phyloP scores from a whole-genome alignment of 1,140 invertebrate species.

The Hylaeus volcanicus region DNA sequence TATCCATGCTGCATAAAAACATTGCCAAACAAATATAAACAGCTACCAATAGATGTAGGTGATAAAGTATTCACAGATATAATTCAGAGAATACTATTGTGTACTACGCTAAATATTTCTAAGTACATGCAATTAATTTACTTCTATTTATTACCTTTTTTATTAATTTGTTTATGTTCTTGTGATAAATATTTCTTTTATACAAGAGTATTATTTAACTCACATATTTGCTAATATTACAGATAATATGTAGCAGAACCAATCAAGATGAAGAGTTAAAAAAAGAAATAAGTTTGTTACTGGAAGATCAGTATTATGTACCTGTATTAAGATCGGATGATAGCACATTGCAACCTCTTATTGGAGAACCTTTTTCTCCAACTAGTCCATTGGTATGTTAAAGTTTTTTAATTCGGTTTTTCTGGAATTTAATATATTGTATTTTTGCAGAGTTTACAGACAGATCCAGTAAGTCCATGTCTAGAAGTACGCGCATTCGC shows the following conservation, averaged over 20 bases:
- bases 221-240: conserved; percentile 60
- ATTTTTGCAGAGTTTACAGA: conserved; percentile 81
- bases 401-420: conserved; percentile 16
- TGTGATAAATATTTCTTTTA: background rate
- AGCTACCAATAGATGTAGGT: conserved; percentile 88
- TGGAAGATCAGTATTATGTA: conserved; percentile 90
- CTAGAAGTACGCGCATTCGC: conserved; percentile 90
- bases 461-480: conserved; percentile 84
- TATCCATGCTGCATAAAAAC: conserved; percentile 89
- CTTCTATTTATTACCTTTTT: background rate
- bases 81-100: conserved; percentile 11
- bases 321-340: conserved; percentile 89
- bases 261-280: conserved; percentile 75
- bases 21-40: conserved; percentile 87
- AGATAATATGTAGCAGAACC: conserved; percentile 85
- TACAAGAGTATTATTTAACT: background rate
- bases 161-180: conserved; percentile 16
- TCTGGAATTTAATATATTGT: background rate
- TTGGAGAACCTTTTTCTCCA: conserved; percentile 88
- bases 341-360: conserved; percentile 85
- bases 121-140: background rate
- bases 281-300: conserved; percentile 82
- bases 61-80: conserved; percentile 9
- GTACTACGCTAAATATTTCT: conserved; percentile 16
- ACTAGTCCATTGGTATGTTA: conserved; percentile 83